Evolutionary conservation across 2,797 vertebrate species (phyloP).

Genomic region (Sebastes matsubarae): DNA sequence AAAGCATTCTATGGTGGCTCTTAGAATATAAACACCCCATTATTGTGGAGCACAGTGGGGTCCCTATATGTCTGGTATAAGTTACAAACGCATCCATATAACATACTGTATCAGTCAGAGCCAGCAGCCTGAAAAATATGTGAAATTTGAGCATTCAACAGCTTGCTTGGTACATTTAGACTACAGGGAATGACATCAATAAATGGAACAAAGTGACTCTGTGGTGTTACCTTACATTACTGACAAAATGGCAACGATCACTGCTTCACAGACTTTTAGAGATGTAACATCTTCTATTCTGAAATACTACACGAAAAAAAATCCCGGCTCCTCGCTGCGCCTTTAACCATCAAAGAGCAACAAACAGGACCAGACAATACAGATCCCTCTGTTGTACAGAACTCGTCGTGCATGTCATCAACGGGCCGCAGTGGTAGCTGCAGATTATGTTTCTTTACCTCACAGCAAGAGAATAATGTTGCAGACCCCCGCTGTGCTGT

Average conservation of each 20-base stretch:
- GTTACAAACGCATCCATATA: slow-evolving; percentile 30
- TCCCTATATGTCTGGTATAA: slow-evolving; percentile 5
- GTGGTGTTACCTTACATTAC: slow-evolving; percentile 40
- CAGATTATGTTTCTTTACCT: slow-evolving; percentile 58
- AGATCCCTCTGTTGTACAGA: slow-evolving; percentile 19
- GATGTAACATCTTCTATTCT: slow-evolving; percentile 11
- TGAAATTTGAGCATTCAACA: slow-evolving; percentile 51
- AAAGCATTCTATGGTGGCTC: slow-evolving; percentile 21
- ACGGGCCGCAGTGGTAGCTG: slow-evolving; percentile 17
- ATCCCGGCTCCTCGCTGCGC: not conserved
- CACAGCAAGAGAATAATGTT: slow-evolving; percentile 60
- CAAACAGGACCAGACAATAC: slow-evolving; percentile 22
- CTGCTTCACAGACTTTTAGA: slow-evolving; percentile 21
- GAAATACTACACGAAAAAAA: not conserved
- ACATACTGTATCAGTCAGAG: not conserved
- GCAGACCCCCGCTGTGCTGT: slow-evolving; percentile 56
- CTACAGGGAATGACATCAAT: slow-evolving; percentile 32
- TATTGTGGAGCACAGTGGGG: not conserved
- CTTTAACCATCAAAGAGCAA: slow-evolving; percentile 28
- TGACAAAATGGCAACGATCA: slow-evolving; percentile 29
- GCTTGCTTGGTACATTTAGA: slow-evolving; percentile 40
- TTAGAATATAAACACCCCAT: slow-evolving; percentile 15
- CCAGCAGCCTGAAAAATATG: slow-evolving; percentile 14
- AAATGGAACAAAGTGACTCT: slow-evolving; percentile 40
- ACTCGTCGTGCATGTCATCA: slow-evolving; percentile 21